phyloP scores from a whole-genome alignment of 1,140 invertebrate genomes.

The Leucophenga varia region DNA sequence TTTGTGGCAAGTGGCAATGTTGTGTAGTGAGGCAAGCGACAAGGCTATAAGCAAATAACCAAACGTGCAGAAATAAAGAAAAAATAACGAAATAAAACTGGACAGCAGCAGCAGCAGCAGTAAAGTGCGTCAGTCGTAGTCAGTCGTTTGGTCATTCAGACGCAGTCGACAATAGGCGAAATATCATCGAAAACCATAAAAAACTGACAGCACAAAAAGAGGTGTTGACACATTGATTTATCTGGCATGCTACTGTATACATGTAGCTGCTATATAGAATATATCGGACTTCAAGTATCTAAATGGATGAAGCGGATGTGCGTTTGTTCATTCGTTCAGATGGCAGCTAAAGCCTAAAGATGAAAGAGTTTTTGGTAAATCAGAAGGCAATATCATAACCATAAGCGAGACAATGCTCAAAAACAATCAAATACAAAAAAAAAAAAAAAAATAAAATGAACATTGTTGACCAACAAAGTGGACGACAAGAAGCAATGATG shows the following conservation, averaged over 20 bases:
- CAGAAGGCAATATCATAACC: constrained; percentile 51
- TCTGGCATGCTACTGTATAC: constrained; percentile 56
- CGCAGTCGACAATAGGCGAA: constrained; percentile 55
- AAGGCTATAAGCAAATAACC: constrained; percentile 38
- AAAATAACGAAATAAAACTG: no score
- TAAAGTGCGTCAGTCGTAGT: background rate
- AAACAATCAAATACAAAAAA: background rate
- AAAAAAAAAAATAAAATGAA: no score
- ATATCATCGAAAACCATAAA: constrained; percentile 56
- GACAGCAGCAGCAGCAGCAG: constrained; percentile 1
- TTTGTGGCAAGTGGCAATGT: constrained; percentile 16
- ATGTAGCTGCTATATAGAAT: no score
- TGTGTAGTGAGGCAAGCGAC: constrained; percentile 34
- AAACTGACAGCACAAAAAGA: constrained; percentile 57
- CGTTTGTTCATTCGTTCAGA: no score
- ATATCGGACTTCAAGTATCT: no score
- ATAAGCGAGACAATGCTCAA: constrained; percentile 27
- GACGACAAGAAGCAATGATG: no score
- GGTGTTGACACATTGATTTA: constrained; percentile 58
- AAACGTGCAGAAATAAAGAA: constrained; percentile 13
- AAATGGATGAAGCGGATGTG: no score
- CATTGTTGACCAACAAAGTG: no score
- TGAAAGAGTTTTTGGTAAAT: no score
- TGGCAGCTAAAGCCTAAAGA: no score
- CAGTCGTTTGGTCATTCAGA: no score